Conservation (phyloP, 2,888 invertebrate genomes). For the Drosophila mettleri region DNA sequence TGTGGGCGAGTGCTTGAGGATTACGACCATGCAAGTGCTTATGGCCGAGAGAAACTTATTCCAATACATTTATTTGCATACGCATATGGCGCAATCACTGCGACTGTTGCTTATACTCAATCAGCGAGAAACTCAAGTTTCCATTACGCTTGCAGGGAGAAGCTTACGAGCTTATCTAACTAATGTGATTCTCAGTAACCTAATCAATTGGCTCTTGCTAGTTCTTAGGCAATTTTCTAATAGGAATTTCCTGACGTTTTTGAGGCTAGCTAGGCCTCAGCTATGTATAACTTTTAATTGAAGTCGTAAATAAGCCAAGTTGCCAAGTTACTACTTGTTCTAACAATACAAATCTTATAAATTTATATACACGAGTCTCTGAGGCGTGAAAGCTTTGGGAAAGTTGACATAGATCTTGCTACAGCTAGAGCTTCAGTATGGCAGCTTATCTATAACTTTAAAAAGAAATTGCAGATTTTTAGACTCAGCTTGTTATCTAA, state of each 20-base stretch:
- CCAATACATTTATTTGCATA: conserved; percentile 7
- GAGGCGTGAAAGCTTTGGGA: no score
- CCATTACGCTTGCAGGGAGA: not conserved
- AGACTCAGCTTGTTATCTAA: no score
- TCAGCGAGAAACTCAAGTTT: not conserved
- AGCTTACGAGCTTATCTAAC: conserved; percentile 7
- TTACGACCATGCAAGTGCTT: conserved; percentile 5
- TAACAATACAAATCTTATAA: no score
- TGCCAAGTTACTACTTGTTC: no score
- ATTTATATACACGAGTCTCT: no score
- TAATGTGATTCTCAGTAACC: not conserved
- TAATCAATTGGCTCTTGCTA: not conserved
- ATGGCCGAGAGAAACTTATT: not conserved
- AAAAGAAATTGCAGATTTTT: no score
- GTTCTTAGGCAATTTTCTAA: not conserved
- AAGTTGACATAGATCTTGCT: no score
- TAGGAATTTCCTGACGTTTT: not conserved
- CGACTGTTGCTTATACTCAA: not conserved
- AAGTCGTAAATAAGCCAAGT: no score
- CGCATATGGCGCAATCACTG: conserved; percentile 1
- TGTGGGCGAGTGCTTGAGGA: conserved; percentile 5
- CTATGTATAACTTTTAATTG: not conserved
- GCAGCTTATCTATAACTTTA: no score
- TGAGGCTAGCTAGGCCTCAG: not conserved
- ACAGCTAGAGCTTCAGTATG: no score